Percentiles rank a stretch among this genome's conserved stretches.
These are phyloP conservation scores for Puffinus mauretanicus DNA, from an alignment of 2,113 vertebrate genomes.

Conservation along the genomic window DNA sequence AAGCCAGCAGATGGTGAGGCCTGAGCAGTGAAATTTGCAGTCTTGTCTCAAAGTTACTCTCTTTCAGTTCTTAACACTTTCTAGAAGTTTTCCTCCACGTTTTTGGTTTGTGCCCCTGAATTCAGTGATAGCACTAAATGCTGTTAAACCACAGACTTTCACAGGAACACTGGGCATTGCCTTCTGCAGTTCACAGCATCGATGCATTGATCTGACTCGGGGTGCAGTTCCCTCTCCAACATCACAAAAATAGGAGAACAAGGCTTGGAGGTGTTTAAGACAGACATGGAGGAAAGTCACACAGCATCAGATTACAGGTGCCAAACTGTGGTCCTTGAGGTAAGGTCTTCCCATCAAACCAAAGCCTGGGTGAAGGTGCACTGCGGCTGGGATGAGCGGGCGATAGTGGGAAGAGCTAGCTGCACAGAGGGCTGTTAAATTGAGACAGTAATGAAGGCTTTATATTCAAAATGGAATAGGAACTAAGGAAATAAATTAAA, in stretches of 20 bases:
- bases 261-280: not conserved
- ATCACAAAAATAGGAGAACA: not conserved
- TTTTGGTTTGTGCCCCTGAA: not conserved
- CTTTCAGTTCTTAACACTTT: not conserved
- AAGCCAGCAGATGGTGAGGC: rapidly evolving
- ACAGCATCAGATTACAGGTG: not conserved
- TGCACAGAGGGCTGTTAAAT: not conserved
- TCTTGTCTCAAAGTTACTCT: not conserved
- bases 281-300: not conserved
- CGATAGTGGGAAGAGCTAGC: not conserved
- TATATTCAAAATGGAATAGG: not conserved
- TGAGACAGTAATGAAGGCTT: not conserved
- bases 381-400: rapidly evolving
- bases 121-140: not conserved
- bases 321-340: not conserved
- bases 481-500: not conserved
- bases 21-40: not conserved
- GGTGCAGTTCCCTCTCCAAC: rapidly evolving
- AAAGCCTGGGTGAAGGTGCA: not conserved
- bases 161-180: not conserved
- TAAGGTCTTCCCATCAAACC: not conserved
- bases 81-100: not conserved
- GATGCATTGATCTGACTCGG: rapidly evolving
- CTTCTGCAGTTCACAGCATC: not conserved
- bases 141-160: not conserved